Base-by-base conservation (phyloP, 2,113 vertebrate genomes). In the Planiliza haematocheilus region DNA sequence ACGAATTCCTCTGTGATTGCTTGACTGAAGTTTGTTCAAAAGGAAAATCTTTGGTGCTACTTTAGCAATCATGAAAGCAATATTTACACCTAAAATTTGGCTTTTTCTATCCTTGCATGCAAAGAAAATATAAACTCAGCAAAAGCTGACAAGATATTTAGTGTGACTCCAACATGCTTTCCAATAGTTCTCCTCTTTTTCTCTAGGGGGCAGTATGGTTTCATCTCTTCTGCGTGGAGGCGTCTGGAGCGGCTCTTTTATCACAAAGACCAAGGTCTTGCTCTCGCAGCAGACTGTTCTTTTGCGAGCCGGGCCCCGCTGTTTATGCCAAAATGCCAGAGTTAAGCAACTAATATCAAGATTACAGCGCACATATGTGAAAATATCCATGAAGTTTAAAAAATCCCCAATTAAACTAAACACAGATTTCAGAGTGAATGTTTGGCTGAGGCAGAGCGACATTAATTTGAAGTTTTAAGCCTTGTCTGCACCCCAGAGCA, bases 131-230 rank as follows among this genome's bases (percentile, higher is more conserved):
- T 8, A 57, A 70, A 56, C 20, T 38, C 30, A 57, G 21, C 70
- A 55, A 42, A 52, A 24, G 24, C n/a, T 17, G 7, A 7, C 34
- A 20, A 4, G 17, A 50, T 61, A 18, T 1, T 56, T 18, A 18
- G 42, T 61, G 9, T 56, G n/a, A 69, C n/a, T 14, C 11, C 38
- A 36, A n/a, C 37, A 39, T 58, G 21, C 39, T 38, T 30, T 60
- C n/a, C 17, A 20, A 1, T n/a, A 4, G 53, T 52, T 69, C 51
- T 14, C 58, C 4, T 30, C 2, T 78, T 4, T 2, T 56, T 17
- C 91, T 90, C 62, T 74, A 91, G 92, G 87, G 88, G 92, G 90
- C 91, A 91, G 81, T 86, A 11, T 91, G 74, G 73, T 4, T 80
- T 76, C 86, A 84, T 51, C 24, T 21, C 14, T 43, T 1, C 1